Conservation (phyloP, 2,888 invertebrate genomes). For the Sipha maydis region DNA sequence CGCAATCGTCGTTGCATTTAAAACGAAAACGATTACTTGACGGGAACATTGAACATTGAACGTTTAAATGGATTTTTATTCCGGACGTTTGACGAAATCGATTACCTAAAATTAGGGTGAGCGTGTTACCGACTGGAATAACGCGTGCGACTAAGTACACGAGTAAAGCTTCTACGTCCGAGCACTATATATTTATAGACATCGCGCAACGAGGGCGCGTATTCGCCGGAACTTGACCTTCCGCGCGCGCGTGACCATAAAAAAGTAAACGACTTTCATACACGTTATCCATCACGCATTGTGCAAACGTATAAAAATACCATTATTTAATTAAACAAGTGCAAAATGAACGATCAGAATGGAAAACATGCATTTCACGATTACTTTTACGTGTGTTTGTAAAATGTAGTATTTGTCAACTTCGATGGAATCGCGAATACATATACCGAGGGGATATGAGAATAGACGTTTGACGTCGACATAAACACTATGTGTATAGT, state of each 20-base stretch:
- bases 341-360: too few relatives aligned
- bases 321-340: neutral
- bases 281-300: neutral
- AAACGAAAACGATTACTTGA: too few relatives aligned
- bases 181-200: neutral
- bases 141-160: conserved; percentile 31
- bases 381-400: too few relatives aligned
- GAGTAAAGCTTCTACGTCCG: neutral
- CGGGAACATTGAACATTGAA: neutral
- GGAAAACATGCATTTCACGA: too few relatives aligned
- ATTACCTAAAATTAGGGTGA: conserved; percentile 28
- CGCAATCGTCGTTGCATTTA: too few relatives aligned
- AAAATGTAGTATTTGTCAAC: too few relatives aligned
- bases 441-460: too few relatives aligned
- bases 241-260: neutral
- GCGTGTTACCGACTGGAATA: conserved; percentile 26
- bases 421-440: too few relatives aligned
- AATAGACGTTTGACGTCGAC: too few relatives aligned
- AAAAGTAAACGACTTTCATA: conserved; percentile 10
- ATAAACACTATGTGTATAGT: too few relatives aligned
- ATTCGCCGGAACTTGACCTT: conserved; percentile 8
- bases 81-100: neutral
- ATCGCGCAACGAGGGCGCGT: conserved; percentile 5
- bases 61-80: conserved; percentile 4
- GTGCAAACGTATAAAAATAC: neutral